phyloP scores from a whole-genome alignment of 2,888 invertebrate genomes.

The Drosophila subsilvestris region DNA sequence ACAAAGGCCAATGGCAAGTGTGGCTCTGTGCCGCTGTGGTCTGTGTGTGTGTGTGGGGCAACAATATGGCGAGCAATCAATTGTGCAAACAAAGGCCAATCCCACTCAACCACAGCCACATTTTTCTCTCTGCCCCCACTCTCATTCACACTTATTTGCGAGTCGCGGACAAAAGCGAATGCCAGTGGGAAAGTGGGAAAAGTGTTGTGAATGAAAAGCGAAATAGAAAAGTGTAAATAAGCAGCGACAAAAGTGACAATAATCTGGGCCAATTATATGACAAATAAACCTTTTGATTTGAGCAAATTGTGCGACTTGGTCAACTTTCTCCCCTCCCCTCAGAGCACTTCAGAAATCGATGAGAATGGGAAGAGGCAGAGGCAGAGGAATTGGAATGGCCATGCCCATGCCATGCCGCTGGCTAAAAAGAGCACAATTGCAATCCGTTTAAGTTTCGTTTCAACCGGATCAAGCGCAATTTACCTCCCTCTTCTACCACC shows the following conservation, averaged over 20 bases:
- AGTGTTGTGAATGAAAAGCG: neutral
- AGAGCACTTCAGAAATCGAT: slow-evolving; percentile 8
- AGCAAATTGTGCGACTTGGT: slow-evolving; percentile 4
- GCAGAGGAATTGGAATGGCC: neutral
- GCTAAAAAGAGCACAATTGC: slow-evolving; percentile 24
- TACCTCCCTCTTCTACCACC: neutral
- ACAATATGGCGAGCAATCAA: slow-evolving; percentile 62
- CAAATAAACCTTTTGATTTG: slow-evolving; percentile 59
- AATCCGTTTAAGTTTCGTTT: slow-evolving; percentile 28
- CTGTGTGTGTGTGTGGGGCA: slow-evolving; percentile 2
- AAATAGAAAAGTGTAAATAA: slow-evolving; percentile 60
- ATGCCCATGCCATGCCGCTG: slow-evolving; percentile 2
- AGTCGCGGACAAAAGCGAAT: neutral
- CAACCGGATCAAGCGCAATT: neutral
- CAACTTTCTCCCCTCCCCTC: neutral
- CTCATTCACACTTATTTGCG: slow-evolving; percentile 25
- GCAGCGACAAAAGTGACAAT: slow-evolving; percentile 39
- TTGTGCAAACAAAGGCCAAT: slow-evolving; percentile 63
- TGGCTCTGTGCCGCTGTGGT: neutral
- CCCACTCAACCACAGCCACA: slow-evolving; percentile 21
- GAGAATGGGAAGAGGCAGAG: neutral
- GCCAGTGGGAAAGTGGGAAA: neutral
- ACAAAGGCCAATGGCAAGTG: slow-evolving; percentile 46
- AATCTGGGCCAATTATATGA: slow-evolving; percentile 50
- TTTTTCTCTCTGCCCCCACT: slow-evolving; percentile 15